phyloP scores from a whole-genome alignment of 2,113 vertebrate species.

The Puntigrus tetrazona region DNA sequence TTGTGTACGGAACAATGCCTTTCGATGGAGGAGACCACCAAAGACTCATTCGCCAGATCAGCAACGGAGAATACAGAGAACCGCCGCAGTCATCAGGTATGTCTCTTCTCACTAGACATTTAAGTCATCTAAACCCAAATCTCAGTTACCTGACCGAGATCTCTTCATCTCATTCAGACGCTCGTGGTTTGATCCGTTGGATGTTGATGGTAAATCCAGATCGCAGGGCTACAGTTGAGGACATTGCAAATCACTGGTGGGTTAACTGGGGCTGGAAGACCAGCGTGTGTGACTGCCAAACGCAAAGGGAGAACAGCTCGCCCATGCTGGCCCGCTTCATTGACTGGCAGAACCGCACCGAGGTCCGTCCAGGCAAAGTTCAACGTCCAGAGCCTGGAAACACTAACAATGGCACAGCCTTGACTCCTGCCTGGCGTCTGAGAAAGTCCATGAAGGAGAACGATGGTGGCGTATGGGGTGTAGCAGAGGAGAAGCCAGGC shows the following conservation, averaged over 20 bases:
- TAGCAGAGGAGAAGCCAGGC: slow-evolving; percentile 78
- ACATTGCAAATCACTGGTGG: slow-evolving; percentile 99
- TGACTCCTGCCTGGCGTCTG: slow-evolving; percentile 79
- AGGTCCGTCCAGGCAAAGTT: slow-evolving; percentile 59
- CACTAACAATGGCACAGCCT: slow-evolving; percentile 62
- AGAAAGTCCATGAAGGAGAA: slow-evolving; percentile 96
- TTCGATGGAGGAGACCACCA: slow-evolving; percentile 98
- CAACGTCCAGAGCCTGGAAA: slow-evolving; percentile 65
- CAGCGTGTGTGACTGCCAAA: slow-evolving; percentile 94
- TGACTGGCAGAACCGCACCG: slow-evolving; percentile 90
- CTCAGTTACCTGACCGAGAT: background rate
- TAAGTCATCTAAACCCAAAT: background rate
- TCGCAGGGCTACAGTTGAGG: slow-evolving; percentile 93
- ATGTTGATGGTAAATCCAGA: slow-evolving; percentile 99
- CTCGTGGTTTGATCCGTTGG: slow-evolving; percentile 97
- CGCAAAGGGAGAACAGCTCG: slow-evolving; percentile 83
- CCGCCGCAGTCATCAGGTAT: slow-evolving; percentile 97
- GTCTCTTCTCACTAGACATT: background rate
- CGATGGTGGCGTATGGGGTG: slow-evolving; percentile 75
- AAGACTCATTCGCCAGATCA: slow-evolving; percentile 98
- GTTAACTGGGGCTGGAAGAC: slow-evolving; percentile 99
- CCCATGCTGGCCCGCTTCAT: slow-evolving; percentile 92
- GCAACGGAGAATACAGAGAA: slow-evolving; percentile 97
- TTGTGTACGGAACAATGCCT: slow-evolving; percentile 98
- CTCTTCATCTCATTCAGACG: slow-evolving; percentile 75